Conservation (phyloP, 2,113 vertebrate species). For the Halichoeres trimaculatus region DNA sequence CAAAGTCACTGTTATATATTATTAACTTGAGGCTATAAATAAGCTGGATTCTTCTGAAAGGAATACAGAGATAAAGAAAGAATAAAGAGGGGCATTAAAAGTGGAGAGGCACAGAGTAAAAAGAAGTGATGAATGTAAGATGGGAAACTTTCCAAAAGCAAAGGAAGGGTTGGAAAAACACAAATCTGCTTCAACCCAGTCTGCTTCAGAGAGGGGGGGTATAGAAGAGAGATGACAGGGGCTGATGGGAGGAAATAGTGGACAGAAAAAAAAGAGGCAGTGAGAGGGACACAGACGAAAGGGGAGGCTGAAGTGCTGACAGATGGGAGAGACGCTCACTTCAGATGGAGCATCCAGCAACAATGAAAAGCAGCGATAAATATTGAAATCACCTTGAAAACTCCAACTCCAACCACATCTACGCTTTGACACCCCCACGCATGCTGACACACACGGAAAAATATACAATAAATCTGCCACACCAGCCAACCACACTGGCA, state of each 20-base stretch:
- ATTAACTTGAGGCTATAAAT: constrained; percentile 11
- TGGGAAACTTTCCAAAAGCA: constrained; percentile 19
- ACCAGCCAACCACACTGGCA: background rate
- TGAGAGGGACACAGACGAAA: background rate
- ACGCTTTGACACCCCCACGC: background rate
- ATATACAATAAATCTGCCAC: constrained; percentile 12
- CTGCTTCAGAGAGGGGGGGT: constrained; percentile 1
- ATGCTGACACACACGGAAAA: constrained; percentile 18
- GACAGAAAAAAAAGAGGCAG: background rate
- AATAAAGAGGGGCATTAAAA: background rate
- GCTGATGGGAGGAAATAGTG: constrained; percentile 25
- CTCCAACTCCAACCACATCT: constrained; percentile 16
- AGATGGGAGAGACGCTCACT: constrained; percentile 8
- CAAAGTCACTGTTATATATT: background rate
- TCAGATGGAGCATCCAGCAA: constrained; percentile 13
- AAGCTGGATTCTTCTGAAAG: background rate
- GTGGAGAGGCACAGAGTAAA: background rate
- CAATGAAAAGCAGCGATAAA: constrained; percentile 45
- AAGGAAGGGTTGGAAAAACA: constrained; percentile 9
- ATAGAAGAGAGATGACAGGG: background rate
- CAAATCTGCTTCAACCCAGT: constrained; percentile 19
- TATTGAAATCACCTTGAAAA: constrained; percentile 61
- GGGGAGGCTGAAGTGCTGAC: background rate
- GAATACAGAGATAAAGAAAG: background rate
- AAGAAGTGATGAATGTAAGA: constrained; percentile 17